Conservation (phyloP, 2,888 invertebrate species). For the Acleris literana region DNA sequence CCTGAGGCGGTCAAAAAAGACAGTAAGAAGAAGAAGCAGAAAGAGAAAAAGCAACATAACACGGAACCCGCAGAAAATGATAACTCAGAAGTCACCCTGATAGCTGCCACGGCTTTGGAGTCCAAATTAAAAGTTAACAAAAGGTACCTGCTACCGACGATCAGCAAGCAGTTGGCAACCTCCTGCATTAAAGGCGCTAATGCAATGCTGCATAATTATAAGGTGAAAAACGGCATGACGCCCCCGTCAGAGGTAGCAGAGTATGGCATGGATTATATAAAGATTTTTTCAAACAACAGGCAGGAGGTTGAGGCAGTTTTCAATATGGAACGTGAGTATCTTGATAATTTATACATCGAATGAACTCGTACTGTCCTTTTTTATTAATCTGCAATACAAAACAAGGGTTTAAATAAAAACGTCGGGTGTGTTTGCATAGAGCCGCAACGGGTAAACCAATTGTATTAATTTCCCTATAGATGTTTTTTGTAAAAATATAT, state of each 20-base stretch:
- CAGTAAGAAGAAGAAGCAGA: constrained; percentile 43
- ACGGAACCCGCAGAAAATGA: constrained; percentile 23
- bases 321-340: constrained; percentile 68
- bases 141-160: constrained; percentile 58
- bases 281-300: constrained; percentile 67
- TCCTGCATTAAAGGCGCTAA: constrained; percentile 43
- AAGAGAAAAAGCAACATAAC: constrained; percentile 37
- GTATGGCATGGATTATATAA: constrained; percentile 53
- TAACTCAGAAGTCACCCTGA: constrained; percentile 4
- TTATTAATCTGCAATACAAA: too few relatives aligned
- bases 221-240: constrained; percentile 38
- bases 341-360: not conserved
- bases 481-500: too few relatives aligned
- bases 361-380: not conserved
- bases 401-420: too few relatives aligned
- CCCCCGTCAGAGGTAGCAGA: constrained; percentile 20
- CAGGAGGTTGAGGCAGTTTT: constrained; percentile 65
- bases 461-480: too few relatives aligned
- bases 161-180: constrained; percentile 46
- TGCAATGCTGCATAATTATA: constrained; percentile 50
- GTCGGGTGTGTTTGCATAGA: too few relatives aligned
- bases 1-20: constrained; percentile 41
- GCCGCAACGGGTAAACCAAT: too few relatives aligned
- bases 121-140: constrained; percentile 46
- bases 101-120: constrained; percentile 44